Evolutionary conservation across 1,140 invertebrate genomes (phyloP), one percentile per base, ranked within the genome.

Genomic region (Rhizoglyphus robini): DNA sequence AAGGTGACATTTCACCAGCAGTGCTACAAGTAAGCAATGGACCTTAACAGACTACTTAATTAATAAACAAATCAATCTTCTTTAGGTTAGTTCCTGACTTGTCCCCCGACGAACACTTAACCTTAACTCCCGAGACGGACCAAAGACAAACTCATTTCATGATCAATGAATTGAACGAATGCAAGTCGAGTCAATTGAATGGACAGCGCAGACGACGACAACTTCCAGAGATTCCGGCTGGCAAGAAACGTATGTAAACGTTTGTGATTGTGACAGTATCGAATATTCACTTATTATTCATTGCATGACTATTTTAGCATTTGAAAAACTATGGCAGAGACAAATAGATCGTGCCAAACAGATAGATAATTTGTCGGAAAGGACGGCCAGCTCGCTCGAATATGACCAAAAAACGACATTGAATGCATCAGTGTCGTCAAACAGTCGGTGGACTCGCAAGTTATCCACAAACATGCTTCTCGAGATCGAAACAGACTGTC

Each of bases 381-480:
- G 20, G 18, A 41, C 36, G 36, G 18, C 8, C 8, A 25, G 15
- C 13, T 51, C 48, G 48, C 2, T 23, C 15, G 23, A 51, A 23
- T 18, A 41, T 41, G 8, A 41, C 18, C 36, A 41, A 41, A 41
- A 11, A 18, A 11, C 36, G 36, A 41, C 36, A 41, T 41, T 41
- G 36, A 41, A 41, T 41, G n/a, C n/a, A n/a, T 41, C 36, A 18
- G 36, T 41, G 36, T 8, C 11, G 32, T 31, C 8, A 58, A 30
- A 30, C 13, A 25, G 15, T 30, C 30, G 54, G 27, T 30, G 20
- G 8, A 58, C 30, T 30, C 54, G 54, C 15, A 20, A 58, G 20
- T 20, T 58, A 30, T 58, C 54, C 20, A 36, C 32, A 38, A 61
- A 61, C 46, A 46, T 61, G 36, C 46, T 61, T 15, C 46, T 61